Evolutionary conservation across 2,888 invertebrate genomes (phyloP).

Genomic region (Stenodera caucasica): DNA sequence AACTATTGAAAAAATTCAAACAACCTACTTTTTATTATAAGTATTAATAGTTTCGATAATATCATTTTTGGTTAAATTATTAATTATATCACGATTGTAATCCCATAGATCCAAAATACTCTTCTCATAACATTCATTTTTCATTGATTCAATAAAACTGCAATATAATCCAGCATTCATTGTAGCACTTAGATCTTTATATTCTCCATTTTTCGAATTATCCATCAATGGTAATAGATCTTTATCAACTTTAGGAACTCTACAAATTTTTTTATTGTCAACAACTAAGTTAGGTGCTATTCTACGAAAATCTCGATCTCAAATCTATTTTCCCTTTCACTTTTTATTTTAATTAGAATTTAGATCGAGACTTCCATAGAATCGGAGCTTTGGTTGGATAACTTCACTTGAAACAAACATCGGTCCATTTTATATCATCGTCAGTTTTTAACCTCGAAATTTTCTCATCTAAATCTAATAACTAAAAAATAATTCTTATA

Average conservation of each 20-base stretch:
- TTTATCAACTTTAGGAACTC: conserved; percentile 43
- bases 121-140: conserved; percentile 63
- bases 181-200: conserved; percentile 61
- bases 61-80: conserved; percentile 61
- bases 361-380: no score
- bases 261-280: conserved; percentile 22
- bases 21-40: conserved; percentile 56
- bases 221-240: conserved; percentile 33
- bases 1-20: neutral
- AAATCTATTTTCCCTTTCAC: no score
- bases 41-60: conserved; percentile 65
- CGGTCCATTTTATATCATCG: conserved; percentile 53
- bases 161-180: conserved; percentile 66
- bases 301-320: no score
- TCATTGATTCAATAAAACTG: conserved; percentile 63
- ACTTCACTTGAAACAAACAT: conserved; percentile 61
- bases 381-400: no score
- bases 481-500: conserved; percentile 32
- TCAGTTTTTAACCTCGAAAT: conserved; percentile 38
- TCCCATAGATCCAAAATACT: conserved; percentile 75
- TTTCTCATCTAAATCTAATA: conserved; percentile 40
- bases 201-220: conserved; percentile 22
- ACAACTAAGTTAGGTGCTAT: no score
- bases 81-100: conserved; percentile 60
- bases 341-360: no score